phyloP scores from a whole-genome alignment of 2,797 vertebrate species.

The Synanceia verrucosa region DNA sequence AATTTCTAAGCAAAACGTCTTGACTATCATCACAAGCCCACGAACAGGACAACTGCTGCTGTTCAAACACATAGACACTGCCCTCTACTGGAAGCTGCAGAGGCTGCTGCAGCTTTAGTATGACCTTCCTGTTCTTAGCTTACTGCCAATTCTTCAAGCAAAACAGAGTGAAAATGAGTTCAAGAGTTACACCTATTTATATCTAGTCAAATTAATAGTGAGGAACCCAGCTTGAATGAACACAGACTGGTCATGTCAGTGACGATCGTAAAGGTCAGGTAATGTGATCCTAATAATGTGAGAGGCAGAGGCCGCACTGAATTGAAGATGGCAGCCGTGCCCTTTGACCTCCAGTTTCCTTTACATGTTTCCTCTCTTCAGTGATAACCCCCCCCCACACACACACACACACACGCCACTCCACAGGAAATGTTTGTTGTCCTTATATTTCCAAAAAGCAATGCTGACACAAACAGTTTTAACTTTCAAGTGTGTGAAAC shows the following conservation, averaged over 20 bases:
- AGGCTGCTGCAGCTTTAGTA: neutral
- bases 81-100: slow-evolving; percentile 69
- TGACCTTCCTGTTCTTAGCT: neutral
- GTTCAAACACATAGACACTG: slow-evolving; percentile 57
- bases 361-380: slow-evolving; percentile 30
- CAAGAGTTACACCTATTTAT: neutral
- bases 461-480: slow-evolving; percentile 72
- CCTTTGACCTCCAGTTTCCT: slow-evolving; percentile 54
- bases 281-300: slow-evolving; percentile 14
- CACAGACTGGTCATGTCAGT: neutral
- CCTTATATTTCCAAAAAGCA: slow-evolving; percentile 72
- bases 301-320: neutral
- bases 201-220: accelerated
- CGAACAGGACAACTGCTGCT: neutral
- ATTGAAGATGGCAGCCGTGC: slow-evolving; percentile 1
- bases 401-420: slow-evolving; percentile 4
- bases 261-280: neutral
- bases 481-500: slow-evolving; percentile 33
- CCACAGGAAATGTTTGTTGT: slow-evolving; percentile 83
- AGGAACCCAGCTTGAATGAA: neutral
- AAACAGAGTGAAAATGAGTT: neutral
- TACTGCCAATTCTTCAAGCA: neutral
- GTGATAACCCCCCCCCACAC: slow-evolving; percentile 12
- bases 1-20: slow-evolving; percentile 10
- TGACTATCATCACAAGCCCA: slow-evolving; percentile 4